Conservation (phyloP, 2,888 invertebrate genomes). For the Calliphora vomitoria region DNA sequence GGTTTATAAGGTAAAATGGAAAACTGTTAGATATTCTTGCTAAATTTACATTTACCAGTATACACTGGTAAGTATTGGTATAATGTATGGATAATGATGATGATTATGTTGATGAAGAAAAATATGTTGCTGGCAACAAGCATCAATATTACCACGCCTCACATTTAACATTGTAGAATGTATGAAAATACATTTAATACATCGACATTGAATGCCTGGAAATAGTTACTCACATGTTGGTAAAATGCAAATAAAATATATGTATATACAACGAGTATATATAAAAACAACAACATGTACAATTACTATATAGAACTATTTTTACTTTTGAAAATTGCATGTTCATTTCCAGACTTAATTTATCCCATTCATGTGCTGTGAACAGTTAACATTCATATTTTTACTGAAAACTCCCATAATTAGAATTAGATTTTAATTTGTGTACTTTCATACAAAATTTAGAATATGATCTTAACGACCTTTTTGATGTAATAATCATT, state of each 20-base stretch:
- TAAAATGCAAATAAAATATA: background rate
- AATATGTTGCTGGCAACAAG: conserved; percentile 45
- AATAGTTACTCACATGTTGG: conserved; percentile 12
- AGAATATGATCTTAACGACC: no score
- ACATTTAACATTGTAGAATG: conserved; percentile 36
- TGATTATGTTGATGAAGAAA: conserved; percentile 49
- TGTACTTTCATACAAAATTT: no score
- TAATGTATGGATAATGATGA: conserved; percentile 41
- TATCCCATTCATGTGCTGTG: background rate
- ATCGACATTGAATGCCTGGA: conserved; percentile 25
- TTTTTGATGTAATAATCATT: no score
- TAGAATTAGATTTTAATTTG: no score
- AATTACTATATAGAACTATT: background rate
- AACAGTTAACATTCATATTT: background rate
- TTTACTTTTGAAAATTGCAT: conserved; percentile 33
- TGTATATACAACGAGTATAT: background rate
- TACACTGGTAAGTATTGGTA: background rate
- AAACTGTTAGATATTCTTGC: conserved; percentile 46
- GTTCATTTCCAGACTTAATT: conserved; percentile 1
- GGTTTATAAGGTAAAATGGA: conserved; percentile 42
- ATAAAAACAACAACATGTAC: background rate
- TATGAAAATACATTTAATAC: conserved; percentile 44
- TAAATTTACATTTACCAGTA: conserved; percentile 21
- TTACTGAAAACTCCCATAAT: background rate
- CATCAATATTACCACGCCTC: conserved; percentile 56